Evolutionary conservation across 2,113 vertebrate species (phyloP).

Genomic region (Morone chrysops): DNA sequence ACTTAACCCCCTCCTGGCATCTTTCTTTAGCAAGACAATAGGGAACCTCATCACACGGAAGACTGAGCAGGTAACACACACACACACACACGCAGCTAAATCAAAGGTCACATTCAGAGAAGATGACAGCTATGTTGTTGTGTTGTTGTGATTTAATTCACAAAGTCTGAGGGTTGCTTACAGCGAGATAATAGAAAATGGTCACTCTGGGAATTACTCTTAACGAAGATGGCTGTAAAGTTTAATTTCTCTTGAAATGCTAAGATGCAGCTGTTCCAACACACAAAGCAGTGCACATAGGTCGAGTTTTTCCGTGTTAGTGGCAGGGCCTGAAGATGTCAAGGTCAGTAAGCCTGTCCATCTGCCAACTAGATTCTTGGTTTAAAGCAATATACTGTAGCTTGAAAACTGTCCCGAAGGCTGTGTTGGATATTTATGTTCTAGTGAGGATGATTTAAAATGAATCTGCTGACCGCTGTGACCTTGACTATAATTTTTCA

Average conservation of each 20-base stretch:
- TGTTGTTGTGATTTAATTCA: constrained; percentile 25
- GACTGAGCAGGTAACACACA: constrained; percentile 91
- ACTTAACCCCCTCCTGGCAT: constrained; percentile 95
- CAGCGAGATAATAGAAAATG: constrained; percentile 18
- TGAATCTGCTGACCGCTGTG: not conserved
- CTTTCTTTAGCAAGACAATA: constrained; percentile 98
- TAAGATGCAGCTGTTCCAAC: constrained; percentile 2
- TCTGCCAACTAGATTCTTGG: not conserved
- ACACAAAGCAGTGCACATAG: not conserved
- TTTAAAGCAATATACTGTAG: not conserved
- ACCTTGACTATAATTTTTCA: not conserved
- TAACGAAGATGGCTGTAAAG: constrained; percentile 7
- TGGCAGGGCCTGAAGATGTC: not conserved
- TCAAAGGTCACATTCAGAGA: constrained; percentile 19
- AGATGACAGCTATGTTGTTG: constrained; percentile 12
- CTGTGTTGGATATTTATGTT: constrained; percentile 2
- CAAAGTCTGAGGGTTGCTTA: constrained; percentile 1
- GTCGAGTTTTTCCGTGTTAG: not conserved
- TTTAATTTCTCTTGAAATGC: constrained; percentile 29
- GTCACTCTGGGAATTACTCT: not conserved
- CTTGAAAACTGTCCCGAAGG: not conserved
- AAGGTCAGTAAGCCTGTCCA: not conserved
- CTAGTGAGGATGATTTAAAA: not conserved
- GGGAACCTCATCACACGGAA: constrained; percentile 96
- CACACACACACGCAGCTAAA: constrained; percentile 4